Conservation (phyloP, 2,888 invertebrate genomes). For the Pseudanteris insignis region DNA sequence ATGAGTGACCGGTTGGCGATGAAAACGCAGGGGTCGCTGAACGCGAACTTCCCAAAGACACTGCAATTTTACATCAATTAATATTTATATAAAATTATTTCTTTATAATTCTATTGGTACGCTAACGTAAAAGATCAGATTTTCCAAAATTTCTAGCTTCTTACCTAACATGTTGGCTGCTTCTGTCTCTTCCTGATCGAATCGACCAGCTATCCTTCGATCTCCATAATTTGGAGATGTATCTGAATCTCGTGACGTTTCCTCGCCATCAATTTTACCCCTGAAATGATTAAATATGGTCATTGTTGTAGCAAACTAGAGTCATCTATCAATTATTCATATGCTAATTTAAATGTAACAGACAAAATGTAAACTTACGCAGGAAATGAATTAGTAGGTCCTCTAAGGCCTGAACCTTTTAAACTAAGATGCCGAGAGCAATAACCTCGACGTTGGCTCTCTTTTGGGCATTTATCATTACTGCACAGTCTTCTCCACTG, state of each 20-base stretch:
- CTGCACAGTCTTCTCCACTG: conserved; percentile 98
- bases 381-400: conserved; percentile 59
- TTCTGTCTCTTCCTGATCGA: conserved; percentile 95
- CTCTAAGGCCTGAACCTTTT: conserved; percentile 72
- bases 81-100: neutral
- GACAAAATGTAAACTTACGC: no score
- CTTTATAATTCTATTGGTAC: conserved; percentile 3
- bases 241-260: conserved; percentile 89
- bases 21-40: conserved; percentile 93
- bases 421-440: conserved; percentile 96
- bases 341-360: no score
- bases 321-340: no score
- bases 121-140: no score
- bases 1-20: conserved; percentile 76
- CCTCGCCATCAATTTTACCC: conserved; percentile 80
- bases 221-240: conserved; percentile 85
- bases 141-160: no score
- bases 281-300: conserved; percentile 56
- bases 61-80: conserved; percentile 71
- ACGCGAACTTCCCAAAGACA: conserved; percentile 91
- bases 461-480: conserved; percentile 93
- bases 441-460: conserved; percentile 96
- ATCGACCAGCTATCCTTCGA: conserved; percentile 83
- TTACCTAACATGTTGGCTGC: conserved; percentile 94
- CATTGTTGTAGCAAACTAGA: no score